Evolutionary conservation across 2,888 invertebrate species (phyloP).

Genomic region (Ptilodon capucinus): DNA sequence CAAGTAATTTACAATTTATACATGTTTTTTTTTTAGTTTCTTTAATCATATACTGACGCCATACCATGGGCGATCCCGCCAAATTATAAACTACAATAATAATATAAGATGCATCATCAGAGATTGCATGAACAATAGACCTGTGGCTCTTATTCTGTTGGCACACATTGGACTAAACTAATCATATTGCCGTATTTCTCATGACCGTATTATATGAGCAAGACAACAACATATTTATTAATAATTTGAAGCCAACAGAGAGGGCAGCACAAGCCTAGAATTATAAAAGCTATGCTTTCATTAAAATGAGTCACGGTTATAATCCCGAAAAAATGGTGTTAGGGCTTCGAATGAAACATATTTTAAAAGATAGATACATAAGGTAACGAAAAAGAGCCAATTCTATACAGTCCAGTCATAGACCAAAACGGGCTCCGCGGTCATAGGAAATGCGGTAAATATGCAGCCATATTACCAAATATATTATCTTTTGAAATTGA

Average conservation of each 20-base stretch:
- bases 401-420: too few species aligned
- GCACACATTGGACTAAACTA: not conserved
- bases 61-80: constrained; percentile 7
- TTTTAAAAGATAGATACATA: not conserved
- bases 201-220: not conserved
- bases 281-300: constrained; percentile 27
- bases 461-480: too few species aligned
- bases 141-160: constrained; percentile 8
- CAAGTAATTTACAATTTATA: constrained; percentile 33
- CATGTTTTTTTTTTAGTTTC: constrained; percentile 8
- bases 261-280: constrained; percentile 13
- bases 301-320: constrained; percentile 22
- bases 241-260: not conserved
- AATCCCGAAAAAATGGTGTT: not conserved
- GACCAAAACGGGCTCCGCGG: too few species aligned
- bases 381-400: too few species aligned
- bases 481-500: too few species aligned
- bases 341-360: constrained; percentile 2
- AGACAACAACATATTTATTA: not conserved
- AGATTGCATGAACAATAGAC: constrained; percentile 41
- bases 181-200: not conserved
- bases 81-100: constrained; percentile 31
- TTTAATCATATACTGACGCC: constrained; percentile 8
- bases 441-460: too few species aligned
- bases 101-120: constrained; percentile 36